A percentile compares a stretch with the other conserved stretches of the same genome.
phyloP scores from a whole-genome alignment of 2,888 invertebrate species.

The Eubasilissa splendida region DNA sequence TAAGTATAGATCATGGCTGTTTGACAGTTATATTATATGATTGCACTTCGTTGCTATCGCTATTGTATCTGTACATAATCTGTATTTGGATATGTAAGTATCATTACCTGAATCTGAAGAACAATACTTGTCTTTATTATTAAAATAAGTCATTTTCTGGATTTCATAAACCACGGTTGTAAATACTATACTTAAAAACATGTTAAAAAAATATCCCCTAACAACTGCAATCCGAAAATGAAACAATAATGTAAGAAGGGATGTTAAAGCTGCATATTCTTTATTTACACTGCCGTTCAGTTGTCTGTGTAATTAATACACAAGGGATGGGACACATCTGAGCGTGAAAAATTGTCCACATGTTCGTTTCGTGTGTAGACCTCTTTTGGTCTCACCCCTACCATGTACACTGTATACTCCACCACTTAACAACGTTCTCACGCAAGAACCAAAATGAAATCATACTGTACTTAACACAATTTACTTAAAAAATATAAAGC shows the following conservation, averaged over 20 bases:
- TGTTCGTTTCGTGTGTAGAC: slow-evolving; percentile 43
- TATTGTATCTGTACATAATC: too few species aligned
- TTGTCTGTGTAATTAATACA: slow-evolving; percentile 57
- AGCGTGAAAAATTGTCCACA: slow-evolving; percentile 59
- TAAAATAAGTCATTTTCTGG: too few species aligned
- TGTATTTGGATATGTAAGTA: too few species aligned
- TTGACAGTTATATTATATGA: too few species aligned
- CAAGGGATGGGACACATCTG: slow-evolving; percentile 56
- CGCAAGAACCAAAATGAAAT: not conserved
- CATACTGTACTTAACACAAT: too few species aligned
- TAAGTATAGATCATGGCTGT: too few species aligned
- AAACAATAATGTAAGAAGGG: slow-evolving; percentile 35
- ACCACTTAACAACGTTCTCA: slow-evolving; percentile 25
- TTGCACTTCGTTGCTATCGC: too few species aligned
- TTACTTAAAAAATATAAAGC: not conserved
- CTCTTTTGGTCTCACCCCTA: slow-evolving; percentile 17
- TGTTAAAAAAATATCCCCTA: slow-evolving; percentile 6
- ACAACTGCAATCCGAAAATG: slow-evolving; percentile 10
- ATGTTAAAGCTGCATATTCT: slow-evolving; percentile 27
- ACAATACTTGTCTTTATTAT: too few species aligned
- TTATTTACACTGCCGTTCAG: slow-evolving; percentile 55
- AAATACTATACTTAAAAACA: not conserved
- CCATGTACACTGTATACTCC: not conserved
- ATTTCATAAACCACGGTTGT: not conserved
- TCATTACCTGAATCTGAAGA: too few species aligned